Evolutionary conservation across 2,797 vertebrate genomes (phyloP), one percentile per base, ranked within the genome.

Genomic region (Falco rusticolus): DNA sequence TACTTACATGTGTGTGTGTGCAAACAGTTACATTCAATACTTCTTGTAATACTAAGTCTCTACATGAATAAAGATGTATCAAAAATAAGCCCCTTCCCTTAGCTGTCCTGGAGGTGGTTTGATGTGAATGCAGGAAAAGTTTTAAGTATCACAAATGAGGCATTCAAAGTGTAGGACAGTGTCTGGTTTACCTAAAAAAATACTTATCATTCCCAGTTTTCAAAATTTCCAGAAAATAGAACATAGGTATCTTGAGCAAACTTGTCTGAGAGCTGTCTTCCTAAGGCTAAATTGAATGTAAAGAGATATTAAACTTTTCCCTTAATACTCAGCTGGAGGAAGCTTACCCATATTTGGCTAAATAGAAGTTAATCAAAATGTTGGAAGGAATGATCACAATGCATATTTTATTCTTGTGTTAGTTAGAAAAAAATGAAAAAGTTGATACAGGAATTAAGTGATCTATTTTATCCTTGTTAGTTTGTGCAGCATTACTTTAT

Each of bases 261-360:
- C 82, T 92, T 96, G 85, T 84, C 90, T 92, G 91, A 93, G 93
- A 89, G 75, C 57, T 50, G 39, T 45, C 63, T 61, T 93, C 70
- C 53, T 80, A 90, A 76, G 57, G 56, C 87, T 93, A 16, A 54
- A 76, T 37, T 60, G 89, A 69, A 71, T 59, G 72, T 71, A 72
- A 87, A 78, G 64, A 79, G 61, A 70, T 78, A 57, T 22, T 70
- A 69, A 86, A 64, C 48, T 84, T 85, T 53, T 92, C 64, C 45
- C 70, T 63, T 43, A 56, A 20, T 16, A 21, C 50, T 39, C 74
- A 74, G 43, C 86, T 84, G 54, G 63, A 90, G 33, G 59, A 57
- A 84, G 34, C 77, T 65, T 48, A 63, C 54, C 43, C 18, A 2
- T 14, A 39, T 81, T 72, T 90, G 59, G 33, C 61, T 60, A 69